Conservation (phyloP, 2,888 invertebrate species). For the Cinara cedri region DNA sequence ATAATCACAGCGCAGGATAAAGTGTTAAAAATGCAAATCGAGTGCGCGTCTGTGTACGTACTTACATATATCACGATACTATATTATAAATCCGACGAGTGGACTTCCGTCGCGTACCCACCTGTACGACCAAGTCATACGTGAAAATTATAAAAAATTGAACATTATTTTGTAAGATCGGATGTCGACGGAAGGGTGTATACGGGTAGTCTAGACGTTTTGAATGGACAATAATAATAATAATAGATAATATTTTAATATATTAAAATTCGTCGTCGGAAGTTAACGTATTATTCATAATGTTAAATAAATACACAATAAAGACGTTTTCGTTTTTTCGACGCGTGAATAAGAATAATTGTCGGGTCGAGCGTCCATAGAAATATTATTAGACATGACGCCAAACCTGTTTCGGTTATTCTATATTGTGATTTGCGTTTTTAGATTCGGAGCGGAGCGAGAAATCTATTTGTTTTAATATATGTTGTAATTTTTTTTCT, state of each 20-base stretch:
- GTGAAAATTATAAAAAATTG: conserved; percentile 27
- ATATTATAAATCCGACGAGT: not conserved
- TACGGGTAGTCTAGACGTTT: conserved; percentile 21
- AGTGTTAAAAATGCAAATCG: conserved; percentile 27
- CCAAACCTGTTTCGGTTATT: too few species aligned
- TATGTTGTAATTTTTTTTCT: too few species aligned
- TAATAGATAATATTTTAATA: too few species aligned
- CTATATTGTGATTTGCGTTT: too few species aligned
- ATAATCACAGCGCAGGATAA: not conserved
- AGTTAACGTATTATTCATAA: not conserved
- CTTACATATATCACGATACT: too few species aligned
- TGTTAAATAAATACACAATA: too few species aligned
- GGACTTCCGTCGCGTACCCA: conserved; percentile 30
- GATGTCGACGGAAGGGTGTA: conserved; percentile 2
- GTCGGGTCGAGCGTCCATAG: too few species aligned
- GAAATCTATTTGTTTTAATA: too few species aligned
- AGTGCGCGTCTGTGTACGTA: not conserved
- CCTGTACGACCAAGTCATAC: conserved; percentile 9
- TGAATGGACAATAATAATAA: conserved; percentile 6
- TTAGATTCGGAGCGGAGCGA: too few species aligned
- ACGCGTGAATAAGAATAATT: too few species aligned
- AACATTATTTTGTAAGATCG: not conserved
- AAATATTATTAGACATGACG: too few species aligned
- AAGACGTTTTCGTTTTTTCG: too few species aligned
- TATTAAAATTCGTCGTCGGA: not conserved